Conservation (phyloP, 2,113 vertebrate genomes). For the Centropristis striata region DNA sequence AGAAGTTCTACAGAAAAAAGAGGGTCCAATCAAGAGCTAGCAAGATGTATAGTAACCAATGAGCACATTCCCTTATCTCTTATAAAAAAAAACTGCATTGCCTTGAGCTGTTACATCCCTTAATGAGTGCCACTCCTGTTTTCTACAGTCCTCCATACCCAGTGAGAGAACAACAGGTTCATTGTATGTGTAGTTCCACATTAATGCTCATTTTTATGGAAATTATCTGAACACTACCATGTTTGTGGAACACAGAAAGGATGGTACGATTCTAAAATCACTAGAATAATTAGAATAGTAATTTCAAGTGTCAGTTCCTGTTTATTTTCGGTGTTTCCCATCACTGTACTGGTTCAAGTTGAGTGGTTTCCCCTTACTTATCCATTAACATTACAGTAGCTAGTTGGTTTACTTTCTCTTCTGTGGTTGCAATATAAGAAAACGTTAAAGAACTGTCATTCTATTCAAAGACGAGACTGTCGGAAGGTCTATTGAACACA, state of each 20-base stretch:
- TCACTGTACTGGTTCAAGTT: not conserved
- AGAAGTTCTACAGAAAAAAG: too few relatives aligned
- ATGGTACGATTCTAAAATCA: not conserved
- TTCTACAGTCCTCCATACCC: not conserved
- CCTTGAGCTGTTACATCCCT: not conserved
- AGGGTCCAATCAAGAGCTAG: too few relatives aligned
- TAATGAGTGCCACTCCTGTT: not conserved
- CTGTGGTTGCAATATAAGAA: not conserved
- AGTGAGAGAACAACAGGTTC: not conserved
- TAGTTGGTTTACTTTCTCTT: not conserved
- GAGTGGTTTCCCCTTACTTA: not conserved
- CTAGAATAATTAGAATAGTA: not conserved
- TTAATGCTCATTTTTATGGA: not conserved
- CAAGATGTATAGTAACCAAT: too few relatives aligned
- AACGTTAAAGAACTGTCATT: rapidly evolving
- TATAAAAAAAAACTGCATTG: not conserved
- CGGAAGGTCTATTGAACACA: not conserved
- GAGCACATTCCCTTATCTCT: not conserved
- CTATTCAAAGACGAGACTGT: not conserved
- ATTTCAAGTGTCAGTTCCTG: not conserved
- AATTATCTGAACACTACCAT: not conserved
- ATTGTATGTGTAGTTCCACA: slow-evolving; percentile 4
- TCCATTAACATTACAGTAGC: slow-evolving; percentile 4
- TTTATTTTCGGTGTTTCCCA: not conserved
- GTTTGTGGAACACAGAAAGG: not conserved